These are phyloP conservation scores for Augochlora pura DNA, from an alignment of 1,140 invertebrate species.

Conservation along the genomic window DNA sequence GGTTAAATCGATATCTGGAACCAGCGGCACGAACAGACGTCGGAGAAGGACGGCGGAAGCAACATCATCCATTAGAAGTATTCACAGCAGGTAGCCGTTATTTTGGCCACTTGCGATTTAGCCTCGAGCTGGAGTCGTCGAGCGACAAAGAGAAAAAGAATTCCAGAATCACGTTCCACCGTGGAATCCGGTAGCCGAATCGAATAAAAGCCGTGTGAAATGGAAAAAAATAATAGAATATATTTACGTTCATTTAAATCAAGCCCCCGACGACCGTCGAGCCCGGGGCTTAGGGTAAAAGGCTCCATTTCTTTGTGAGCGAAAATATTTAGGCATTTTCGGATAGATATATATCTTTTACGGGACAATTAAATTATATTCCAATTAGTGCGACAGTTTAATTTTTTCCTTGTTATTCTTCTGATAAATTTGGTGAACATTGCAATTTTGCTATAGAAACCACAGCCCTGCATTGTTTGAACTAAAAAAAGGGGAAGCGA, in stretches of 20 bases:
- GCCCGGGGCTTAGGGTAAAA: not conserved
- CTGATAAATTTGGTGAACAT: no score
- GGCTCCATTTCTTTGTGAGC: not conserved
- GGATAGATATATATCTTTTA: not conserved
- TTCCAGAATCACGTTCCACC: not conserved
- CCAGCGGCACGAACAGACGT: no score
- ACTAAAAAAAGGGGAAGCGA: no score
- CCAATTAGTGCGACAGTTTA: not conserved
- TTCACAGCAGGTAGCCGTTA: constrained; percentile 7
- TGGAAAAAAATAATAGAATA: not conserved
- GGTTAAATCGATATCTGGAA: not conserved
- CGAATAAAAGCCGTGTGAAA: not conserved
- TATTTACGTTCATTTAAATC: constrained; percentile 19
- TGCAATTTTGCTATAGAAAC: no score
- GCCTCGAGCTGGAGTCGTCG: not conserved
- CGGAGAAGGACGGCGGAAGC: not conserved
- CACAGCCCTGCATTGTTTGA: no score
- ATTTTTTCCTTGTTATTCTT: no score
- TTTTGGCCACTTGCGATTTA: not conserved
- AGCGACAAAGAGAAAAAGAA: not conserved
- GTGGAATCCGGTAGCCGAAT: constrained; percentile 4
- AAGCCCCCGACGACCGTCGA: not conserved
- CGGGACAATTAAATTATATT: not conserved
- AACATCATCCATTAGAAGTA: constrained; percentile 7
- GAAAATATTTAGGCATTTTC: not conserved